Evolutionary conservation across 2,888 invertebrate species (phyloP).

Genomic region (Drosophila flavopinicola): DNA sequence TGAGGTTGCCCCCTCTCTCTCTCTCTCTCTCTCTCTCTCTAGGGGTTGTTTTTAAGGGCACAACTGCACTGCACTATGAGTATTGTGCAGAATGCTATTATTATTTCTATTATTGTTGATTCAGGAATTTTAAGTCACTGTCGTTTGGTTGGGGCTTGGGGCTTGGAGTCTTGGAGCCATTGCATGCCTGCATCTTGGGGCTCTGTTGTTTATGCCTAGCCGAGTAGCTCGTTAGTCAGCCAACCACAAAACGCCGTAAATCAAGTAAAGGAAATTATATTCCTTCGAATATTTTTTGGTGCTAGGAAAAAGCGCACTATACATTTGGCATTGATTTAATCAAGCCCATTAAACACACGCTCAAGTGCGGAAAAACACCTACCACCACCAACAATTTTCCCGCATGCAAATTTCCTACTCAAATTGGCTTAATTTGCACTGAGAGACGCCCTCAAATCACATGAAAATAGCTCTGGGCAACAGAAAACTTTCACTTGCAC

Average conservation of each 20-base stretch:
- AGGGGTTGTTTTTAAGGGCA: conserved; percentile 2
- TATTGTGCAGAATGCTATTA: conserved; percentile 53
- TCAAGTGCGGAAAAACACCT: conserved; percentile 21
- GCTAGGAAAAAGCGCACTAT: neutral
- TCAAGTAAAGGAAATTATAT: conserved; percentile 66
- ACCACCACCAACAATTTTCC: conserved; percentile 12
- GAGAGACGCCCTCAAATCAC: conserved; percentile 48
- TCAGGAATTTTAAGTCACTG: conserved; percentile 40
- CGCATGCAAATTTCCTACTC: conserved; percentile 26
- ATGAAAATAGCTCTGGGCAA: conserved; percentile 43
- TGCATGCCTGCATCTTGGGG: conserved; percentile 18
- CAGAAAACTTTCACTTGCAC: conserved; percentile 32
- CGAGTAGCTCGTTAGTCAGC: conserved; percentile 44
- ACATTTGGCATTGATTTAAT: conserved; percentile 17
- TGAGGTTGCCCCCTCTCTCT: conserved; percentile 3
- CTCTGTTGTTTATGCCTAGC: conserved; percentile 28
- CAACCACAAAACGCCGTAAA: conserved; percentile 49
- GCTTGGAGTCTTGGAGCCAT: neutral
- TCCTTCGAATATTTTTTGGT: neutral
- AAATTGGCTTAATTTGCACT: conserved; percentile 70
- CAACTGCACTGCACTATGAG: conserved; percentile 13
- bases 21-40: no score
- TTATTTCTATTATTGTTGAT: conserved; percentile 69
- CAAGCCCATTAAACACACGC: conserved; percentile 29
- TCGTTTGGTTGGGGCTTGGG: neutral